Conservation (phyloP, 2,888 invertebrate genomes). For the Tipula unca region DNA sequence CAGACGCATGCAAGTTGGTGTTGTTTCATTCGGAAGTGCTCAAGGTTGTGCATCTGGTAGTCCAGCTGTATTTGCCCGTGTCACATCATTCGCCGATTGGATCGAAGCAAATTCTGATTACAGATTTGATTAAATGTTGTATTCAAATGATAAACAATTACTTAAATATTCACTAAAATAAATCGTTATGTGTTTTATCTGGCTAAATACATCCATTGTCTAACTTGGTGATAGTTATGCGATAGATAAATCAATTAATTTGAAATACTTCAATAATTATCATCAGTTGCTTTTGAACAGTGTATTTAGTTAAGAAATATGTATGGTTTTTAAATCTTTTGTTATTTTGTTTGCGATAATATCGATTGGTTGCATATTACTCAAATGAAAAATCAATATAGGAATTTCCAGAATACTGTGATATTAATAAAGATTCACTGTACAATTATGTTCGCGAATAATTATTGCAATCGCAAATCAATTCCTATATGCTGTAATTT, state of each 20-base stretch:
- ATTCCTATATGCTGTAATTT: too few relatives aligned
- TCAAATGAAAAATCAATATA: conserved; percentile 1
- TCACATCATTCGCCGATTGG: background rate
- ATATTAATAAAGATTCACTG: background rate
- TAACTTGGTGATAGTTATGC: background rate
- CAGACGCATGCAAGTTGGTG: background rate
- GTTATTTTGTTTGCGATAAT: background rate
- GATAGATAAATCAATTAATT: background rate
- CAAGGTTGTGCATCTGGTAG: background rate
- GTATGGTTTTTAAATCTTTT: too few relatives aligned
- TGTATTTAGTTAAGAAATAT: background rate
- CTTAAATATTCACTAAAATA: background rate
- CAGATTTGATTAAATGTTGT: background rate
- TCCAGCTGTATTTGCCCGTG: background rate
- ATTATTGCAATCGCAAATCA: conserved; percentile 1
- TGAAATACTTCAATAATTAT: background rate
- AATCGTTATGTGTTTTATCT: background rate
- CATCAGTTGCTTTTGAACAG: background rate
- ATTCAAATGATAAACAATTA: background rate
- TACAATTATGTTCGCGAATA: too few relatives aligned
- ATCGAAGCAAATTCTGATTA: background rate
- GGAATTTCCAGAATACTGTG: conserved; percentile 17
- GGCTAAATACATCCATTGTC: background rate
- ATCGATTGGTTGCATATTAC: background rate
- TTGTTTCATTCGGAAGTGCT: conserved; percentile 17